A percentile compares a stretch with the other conserved stretches of the same genome.
Evolutionary conservation across 2,113 vertebrate genomes (phyloP).

Genomic region (Pithys albifrons): DNA sequence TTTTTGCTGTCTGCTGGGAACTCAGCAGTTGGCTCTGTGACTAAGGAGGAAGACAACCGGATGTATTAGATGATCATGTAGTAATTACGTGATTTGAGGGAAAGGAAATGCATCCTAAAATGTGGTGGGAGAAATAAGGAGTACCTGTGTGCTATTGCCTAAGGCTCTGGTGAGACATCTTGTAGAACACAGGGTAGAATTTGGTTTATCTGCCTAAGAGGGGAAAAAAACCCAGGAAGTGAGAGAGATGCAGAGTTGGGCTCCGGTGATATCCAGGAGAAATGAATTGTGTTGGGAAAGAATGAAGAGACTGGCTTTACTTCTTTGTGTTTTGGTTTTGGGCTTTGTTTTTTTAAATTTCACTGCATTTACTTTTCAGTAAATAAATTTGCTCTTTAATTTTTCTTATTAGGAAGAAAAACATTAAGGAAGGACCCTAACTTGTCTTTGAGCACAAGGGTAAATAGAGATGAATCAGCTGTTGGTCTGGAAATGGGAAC

Average conservation of each 20-base stretch:
- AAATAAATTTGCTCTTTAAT: background rate
- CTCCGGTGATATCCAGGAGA: background rate
- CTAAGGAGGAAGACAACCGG: background rate
- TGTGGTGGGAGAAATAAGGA: background rate
- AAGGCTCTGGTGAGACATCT: background rate
- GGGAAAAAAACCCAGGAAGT: background rate
- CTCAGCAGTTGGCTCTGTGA: background rate
- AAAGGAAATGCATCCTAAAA: constrained; percentile 37
- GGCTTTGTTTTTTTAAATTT: background rate
- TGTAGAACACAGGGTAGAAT: background rate
- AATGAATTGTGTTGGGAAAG: background rate
- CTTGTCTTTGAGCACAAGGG: background rate
- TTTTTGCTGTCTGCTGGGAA: background rate
- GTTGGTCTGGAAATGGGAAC: background rate
- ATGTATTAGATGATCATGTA: background rate
- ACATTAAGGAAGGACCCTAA: background rate
- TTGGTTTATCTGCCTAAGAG: background rate
- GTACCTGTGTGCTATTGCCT: background rate
- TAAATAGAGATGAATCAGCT: background rate
- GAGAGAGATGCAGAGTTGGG: background rate
- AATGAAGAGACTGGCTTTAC: background rate
- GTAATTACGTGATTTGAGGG: background rate
- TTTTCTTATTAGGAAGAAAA: background rate
- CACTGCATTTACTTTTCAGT: background rate
- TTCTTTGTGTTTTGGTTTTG: background rate